A percentile compares a stretch with the other conserved stretches of the same genome.
phyloP scores from a whole-genome alignment of 2,888 invertebrate genomes.

The Cylindroiulus punctatus region DNA sequence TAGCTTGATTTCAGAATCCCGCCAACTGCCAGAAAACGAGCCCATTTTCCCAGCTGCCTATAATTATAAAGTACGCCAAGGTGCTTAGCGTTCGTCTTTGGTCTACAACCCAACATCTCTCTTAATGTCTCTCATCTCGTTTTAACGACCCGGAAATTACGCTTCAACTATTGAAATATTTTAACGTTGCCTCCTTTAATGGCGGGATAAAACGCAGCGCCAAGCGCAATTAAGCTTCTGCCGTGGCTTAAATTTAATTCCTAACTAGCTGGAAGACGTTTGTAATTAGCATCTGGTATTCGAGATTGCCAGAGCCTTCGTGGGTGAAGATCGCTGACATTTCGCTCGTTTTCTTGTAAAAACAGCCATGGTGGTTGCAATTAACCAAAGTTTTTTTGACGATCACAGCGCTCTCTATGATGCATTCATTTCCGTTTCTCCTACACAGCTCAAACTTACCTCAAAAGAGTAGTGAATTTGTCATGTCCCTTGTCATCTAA shows the following conservation, averaged over 20 bases:
- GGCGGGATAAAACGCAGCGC: conserved; percentile 1
- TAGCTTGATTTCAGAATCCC: neutral
- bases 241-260: conserved; percentile 14
- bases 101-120: neutral
- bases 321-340: neutral
- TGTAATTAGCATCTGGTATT: conserved; percentile 16
- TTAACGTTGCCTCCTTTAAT: neutral
- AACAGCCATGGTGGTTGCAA: neutral
- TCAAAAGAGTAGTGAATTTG: too few species aligned
- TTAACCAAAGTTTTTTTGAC: neutral
- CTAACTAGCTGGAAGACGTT: conserved; percentile 24
- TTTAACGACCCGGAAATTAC: conserved; percentile 27
- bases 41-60: neutral
- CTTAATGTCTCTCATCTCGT: conserved; percentile 19
- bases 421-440: too few species aligned
- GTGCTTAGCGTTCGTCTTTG: conserved; percentile 22
- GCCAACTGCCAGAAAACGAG: neutral
- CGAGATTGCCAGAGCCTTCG: neutral
- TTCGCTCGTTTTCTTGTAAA: neutral
- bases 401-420: neutral
- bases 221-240: neutral
- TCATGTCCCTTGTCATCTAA: too few species aligned
- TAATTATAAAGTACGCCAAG: conserved; percentile 9
- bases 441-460: too few species aligned
- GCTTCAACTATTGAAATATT: conserved; percentile 39